Evolutionary conservation across 2,113 vertebrate genomes (phyloP).

Genomic region (Crypturellus undulatus): DNA sequence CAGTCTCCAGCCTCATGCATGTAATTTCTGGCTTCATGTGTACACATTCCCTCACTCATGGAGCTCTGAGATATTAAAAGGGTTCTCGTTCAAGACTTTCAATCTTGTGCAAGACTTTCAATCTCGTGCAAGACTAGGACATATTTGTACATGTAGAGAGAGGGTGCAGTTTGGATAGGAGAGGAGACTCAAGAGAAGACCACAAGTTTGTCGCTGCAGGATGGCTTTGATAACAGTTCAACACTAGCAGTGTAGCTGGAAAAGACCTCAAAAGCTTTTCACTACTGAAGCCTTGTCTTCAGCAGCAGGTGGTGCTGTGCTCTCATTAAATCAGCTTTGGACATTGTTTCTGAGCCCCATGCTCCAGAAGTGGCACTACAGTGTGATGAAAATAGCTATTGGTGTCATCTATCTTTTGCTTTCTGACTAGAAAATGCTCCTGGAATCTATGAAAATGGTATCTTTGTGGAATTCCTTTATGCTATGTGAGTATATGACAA

Average conservation of each 20-base stretch:
- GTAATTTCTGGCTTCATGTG: background rate
- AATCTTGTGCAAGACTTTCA: background rate
- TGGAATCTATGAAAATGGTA: accelerated
- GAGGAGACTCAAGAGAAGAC: background rate
- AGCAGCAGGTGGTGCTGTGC: constrained; percentile 29
- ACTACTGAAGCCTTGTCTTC: background rate
- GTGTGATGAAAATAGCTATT: background rate
- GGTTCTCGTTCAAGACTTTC: background rate
- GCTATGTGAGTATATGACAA: background rate
- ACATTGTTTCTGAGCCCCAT: background rate
- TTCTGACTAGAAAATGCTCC: background rate
- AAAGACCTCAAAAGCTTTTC: background rate
- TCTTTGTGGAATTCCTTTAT: background rate
- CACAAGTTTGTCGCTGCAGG: background rate
- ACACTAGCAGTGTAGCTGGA: accelerated
- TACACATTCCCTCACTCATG: background rate
- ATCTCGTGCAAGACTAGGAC: background rate
- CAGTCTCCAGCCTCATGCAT: background rate
- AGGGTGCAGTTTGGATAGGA: background rate
- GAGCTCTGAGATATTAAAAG: background rate
- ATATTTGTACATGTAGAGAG: background rate
- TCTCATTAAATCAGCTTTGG: background rate
- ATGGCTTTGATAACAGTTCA: background rate
- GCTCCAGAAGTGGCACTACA: background rate
- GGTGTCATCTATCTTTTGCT: background rate